Base-by-base conservation (phyloP, 2,797 vertebrate genomes). In the Fringilla coelebs region DNA sequence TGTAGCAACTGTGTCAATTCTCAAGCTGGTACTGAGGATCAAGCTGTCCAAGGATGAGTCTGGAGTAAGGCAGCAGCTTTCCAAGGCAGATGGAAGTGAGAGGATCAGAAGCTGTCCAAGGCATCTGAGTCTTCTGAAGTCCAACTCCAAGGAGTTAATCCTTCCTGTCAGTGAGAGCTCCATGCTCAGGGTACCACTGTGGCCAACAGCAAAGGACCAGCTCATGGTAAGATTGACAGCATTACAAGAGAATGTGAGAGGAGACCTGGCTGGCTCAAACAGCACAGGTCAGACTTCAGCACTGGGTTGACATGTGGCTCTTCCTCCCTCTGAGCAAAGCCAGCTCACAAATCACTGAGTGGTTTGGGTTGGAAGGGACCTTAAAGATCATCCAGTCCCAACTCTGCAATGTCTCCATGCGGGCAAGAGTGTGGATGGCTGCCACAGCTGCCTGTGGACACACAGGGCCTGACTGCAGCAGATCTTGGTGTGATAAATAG, bases 371-470 rank as follows among this genome's bases (percentile, higher is more conserved):
- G 67, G 41, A 67, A 25, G 10, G 41, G 22, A 18, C 41, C 11
- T 18, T 29, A 11, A 38, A 49, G 17, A 25, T 8, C 48, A 26
- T 18, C 61, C 62, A 60, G 17, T 31, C 48, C 36, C 61, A 55
- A 2, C 14, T 46, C 54, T 28, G 11, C 2, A 2, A 46, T 34
- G 19, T 17, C 62, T 54, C 0, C 0, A 1, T 32, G n/a, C 12
- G 22, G 32, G 28, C 26, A 70, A 11, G 81, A n/a, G 58, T 2
- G 13, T 5, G 58, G 72, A 52, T 49, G 71, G 38, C 52, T 93
- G 36, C 24, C 74, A 60, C 8, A 3, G 10, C 63, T 87, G 26
- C 75, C 65, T 38, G 10, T 54, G 63, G 55, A 25, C 77, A 74
- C 32, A 3, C 9, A 22, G 45, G 61, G 49, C 19, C 13, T 58